These are phyloP conservation scores for Esox masquinongy DNA, from an alignment of 2,797 vertebrate species.

Conservation along the genomic window DNA sequence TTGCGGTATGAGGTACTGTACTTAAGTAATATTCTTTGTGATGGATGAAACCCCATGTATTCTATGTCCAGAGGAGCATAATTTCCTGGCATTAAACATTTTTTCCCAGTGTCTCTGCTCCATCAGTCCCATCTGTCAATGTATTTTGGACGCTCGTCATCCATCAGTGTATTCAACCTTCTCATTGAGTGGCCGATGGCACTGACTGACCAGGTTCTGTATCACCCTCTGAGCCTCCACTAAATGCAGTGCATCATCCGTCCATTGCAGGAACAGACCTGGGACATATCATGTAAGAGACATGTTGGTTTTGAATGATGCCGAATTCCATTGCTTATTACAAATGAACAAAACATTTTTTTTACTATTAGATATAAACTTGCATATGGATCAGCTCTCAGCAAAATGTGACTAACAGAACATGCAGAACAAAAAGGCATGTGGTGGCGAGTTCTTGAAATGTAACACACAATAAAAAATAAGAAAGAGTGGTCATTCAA, in stretches of 20 bases:
- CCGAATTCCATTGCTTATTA: neutral
- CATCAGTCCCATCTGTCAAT: neutral
- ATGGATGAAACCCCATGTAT: neutral
- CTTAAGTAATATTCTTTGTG: neutral
- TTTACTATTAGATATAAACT: too few relatives aligned
- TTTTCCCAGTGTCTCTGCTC: neutral
- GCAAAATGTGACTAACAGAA: neutral
- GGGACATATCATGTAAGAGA: constrained; percentile 19
- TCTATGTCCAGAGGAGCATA: neutral
- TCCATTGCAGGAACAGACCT: constrained; percentile 88
- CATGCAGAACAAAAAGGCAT: neutral
- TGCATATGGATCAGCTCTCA: too few relatives aligned
- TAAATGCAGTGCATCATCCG: constrained; percentile 66
- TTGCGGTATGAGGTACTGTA: neutral
- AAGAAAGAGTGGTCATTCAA: too few relatives aligned
- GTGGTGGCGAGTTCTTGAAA: too few relatives aligned
- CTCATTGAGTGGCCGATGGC: constrained; percentile 34
- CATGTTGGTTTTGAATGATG: neutral
- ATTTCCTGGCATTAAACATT: too few relatives aligned
- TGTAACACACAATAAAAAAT: too few relatives aligned
- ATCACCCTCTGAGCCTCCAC: constrained; percentile 76
- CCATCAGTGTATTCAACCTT: constrained; percentile 21
- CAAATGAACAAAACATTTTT: too few relatives aligned
- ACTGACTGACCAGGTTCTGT: constrained; percentile 68
- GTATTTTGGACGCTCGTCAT: neutral